These are phyloP conservation scores for Protaetia brevitarsis DNA, from an alignment of 1,140 invertebrate species.

Conservation along the genomic window DNA sequence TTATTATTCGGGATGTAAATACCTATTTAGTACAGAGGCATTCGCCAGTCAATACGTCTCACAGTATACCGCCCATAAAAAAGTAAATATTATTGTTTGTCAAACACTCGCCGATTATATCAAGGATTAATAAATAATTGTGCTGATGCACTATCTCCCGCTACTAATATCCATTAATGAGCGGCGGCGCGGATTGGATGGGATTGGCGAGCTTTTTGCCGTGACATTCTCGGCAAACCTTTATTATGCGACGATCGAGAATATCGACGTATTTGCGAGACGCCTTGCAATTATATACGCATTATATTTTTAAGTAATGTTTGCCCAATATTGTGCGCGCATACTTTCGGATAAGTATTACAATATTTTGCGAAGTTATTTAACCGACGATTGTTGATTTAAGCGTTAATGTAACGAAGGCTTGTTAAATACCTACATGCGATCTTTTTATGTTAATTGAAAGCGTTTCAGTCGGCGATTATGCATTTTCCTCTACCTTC, in stretches of 20 bases:
- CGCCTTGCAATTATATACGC: too few species aligned
- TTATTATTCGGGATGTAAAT: constrained; percentile 27
- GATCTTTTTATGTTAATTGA: too few species aligned
- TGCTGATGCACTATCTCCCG: constrained; percentile 20
- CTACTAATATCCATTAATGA: constrained; percentile 8
- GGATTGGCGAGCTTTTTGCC: too few species aligned
- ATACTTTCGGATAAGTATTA: background rate
- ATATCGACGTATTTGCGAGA: too few species aligned
- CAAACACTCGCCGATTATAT: constrained; percentile 45
- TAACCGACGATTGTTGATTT: background rate
- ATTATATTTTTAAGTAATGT: background rate
- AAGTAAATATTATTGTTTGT: constrained; percentile 48
- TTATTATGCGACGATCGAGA: too few species aligned
- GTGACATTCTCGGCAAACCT: too few species aligned
- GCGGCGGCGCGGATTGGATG: background rate
- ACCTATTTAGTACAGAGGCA: constrained; percentile 37
- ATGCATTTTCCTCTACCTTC: too few species aligned
- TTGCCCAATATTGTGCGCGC: background rate
- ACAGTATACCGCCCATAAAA: constrained; percentile 41
- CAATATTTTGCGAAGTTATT: background rate
- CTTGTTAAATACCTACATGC: too few species aligned
- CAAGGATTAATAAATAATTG: constrained; percentile 45
- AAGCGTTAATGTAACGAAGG: background rate
- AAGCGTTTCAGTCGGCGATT: too few species aligned
- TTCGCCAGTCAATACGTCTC: constrained; percentile 33